Evolutionary conservation across 2,113 vertebrate genomes (phyloP).

Genomic region (Sorex araneus): DNA sequence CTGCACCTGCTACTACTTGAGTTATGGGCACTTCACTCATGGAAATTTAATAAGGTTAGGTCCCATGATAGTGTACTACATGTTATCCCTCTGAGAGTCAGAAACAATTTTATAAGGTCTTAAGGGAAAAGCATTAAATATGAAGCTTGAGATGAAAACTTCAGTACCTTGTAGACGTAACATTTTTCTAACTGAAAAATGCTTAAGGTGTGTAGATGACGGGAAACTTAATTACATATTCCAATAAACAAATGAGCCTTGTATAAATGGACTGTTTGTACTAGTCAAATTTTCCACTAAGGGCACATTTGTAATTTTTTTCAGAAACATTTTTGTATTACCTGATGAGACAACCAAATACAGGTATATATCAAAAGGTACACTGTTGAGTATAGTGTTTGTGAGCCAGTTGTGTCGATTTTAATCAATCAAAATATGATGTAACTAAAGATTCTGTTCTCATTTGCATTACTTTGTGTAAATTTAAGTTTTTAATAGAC

Average conservation of each 20-base stretch:
- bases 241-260: neutral
- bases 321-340: neutral
- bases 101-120: conserved; percentile 67
- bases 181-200: conserved; percentile 56
- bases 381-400: neutral
- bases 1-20: conserved; percentile 82
- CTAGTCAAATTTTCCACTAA: neutral
- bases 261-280: conserved; percentile 5
- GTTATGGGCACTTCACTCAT: conserved; percentile 65
- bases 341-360: neutral
- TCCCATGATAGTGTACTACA: conserved; percentile 44
- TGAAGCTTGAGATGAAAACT: conserved; percentile 56
- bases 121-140: conserved; percentile 47
- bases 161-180: neutral
- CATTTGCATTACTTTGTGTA: neutral
- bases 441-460: conserved; percentile 6
- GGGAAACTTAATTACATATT: conserved; percentile 24
- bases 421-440: conserved; percentile 52
- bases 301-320: conserved; percentile 10
- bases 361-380: conserved; percentile 9
- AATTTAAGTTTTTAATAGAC: neutral
- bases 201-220: neutral
- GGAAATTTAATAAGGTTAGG: conserved; percentile 82
- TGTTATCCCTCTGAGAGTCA: conserved; percentile 5
- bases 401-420: neutral